These are phyloP conservation scores for Napeogenes inachia DNA, from an alignment of 2,888 invertebrate species.

Conservation along the genomic window DNA sequence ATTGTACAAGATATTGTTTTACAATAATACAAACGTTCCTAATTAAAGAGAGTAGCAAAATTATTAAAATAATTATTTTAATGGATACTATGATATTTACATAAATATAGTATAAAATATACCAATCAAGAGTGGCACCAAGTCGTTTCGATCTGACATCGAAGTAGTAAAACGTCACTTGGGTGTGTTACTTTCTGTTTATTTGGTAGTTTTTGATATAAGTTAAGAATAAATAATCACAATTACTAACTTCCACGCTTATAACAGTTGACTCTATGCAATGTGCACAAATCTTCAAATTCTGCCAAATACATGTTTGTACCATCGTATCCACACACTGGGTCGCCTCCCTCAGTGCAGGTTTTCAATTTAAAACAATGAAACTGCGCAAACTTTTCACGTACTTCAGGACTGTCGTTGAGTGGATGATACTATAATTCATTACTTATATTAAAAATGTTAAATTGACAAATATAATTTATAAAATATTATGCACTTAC, in stretches of 20 bases:
- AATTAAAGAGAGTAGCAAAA: too few species aligned
- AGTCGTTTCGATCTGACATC: too few species aligned
- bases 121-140: too few species aligned
- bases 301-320: constrained; percentile 33
- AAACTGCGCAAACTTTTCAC: constrained; percentile 32
- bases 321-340: constrained; percentile 47
- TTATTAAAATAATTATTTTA: too few species aligned
- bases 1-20: too few species aligned
- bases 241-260: constrained; percentile 41
- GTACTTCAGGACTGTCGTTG: constrained; percentile 19
- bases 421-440: constrained; percentile 11
- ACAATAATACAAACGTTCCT: too few species aligned
- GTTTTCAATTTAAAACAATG: constrained; percentile 37
- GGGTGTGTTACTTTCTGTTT: too few species aligned
- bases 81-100: too few species aligned
- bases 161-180: too few species aligned
- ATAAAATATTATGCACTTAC: not conserved
- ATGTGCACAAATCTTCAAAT: constrained; percentile 46
- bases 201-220: not conserved
- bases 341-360: constrained; percentile 34
- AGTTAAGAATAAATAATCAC: not conserved
- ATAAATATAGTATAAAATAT: too few species aligned
- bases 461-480: not conserved
- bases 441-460: not conserved
- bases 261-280: constrained; percentile 46